These are phyloP conservation scores for Colaptes auratus DNA, from an alignment of 2,113 vertebrate species.

Conservation along the genomic window DNA sequence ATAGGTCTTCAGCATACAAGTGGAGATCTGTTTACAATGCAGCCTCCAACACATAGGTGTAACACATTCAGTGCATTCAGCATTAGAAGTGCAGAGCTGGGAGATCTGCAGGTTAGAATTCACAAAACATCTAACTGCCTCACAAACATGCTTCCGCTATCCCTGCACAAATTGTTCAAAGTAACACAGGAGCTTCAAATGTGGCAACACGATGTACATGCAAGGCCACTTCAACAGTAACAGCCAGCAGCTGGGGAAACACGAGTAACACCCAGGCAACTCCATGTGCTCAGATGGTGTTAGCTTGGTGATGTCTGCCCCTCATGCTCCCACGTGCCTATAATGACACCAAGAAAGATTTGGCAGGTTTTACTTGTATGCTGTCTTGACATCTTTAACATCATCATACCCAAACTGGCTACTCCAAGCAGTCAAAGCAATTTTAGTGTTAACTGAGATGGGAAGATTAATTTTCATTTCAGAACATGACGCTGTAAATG, in stretches of 20 bases:
- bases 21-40: background rate
- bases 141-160: background rate
- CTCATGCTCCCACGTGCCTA: rapidly evolving
- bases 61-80: background rate
- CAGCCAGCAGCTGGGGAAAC: background rate
- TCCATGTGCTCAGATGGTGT: rapidly evolving
- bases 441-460: background rate
- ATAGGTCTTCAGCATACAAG: background rate
- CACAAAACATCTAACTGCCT: background rate
- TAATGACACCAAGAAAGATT: background rate
- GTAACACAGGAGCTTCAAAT: background rate
- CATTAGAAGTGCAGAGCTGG: background rate
- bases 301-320: background rate
- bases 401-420: background rate
- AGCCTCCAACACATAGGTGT: background rate
- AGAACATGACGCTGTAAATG: background rate
- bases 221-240: background rate
- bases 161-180: background rate
- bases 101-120: background rate
- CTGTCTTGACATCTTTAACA: background rate
- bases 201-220: rapidly evolving
- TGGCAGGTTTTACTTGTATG: background rate
- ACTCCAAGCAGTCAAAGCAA: background rate
- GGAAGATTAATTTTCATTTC: background rate
- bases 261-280: background rate